phyloP scores from a whole-genome alignment of 2,888 invertebrate genomes.

The Callinectes sapidus region DNA sequence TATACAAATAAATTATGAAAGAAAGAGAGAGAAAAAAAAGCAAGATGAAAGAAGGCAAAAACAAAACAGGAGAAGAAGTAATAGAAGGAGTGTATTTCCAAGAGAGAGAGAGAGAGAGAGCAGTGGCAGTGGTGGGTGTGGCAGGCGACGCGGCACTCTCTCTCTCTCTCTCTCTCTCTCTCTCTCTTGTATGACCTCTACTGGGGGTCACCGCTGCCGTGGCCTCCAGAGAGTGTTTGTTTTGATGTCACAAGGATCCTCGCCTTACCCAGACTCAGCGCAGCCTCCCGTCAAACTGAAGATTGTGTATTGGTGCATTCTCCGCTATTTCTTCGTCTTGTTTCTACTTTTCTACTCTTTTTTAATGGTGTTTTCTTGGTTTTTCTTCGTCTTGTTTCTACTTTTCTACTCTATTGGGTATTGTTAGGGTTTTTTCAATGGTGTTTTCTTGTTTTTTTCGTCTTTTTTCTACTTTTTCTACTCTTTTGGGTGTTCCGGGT shows the following conservation, averaged over 20 bases:
- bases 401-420: too few species aligned
- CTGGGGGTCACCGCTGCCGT: not conserved
- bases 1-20: not conserved
- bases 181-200: conserved; percentile 14
- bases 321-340: not conserved
- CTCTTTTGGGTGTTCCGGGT: too few species aligned
- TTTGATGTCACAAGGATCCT: not conserved
- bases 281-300: not conserved
- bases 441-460: too few species aligned
- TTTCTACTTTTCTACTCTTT: not conserved
- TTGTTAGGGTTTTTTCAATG: too few species aligned
- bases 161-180: too few species aligned
- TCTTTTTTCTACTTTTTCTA: too few species aligned
- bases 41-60: not conserved
- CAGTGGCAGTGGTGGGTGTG: not conserved
- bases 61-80: not conserved
- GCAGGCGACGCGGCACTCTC: not conserved
- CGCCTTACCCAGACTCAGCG: not conserved
- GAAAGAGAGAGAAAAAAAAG: not conserved
- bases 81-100: not conserved
- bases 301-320: not conserved
- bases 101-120: not conserved
- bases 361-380: too few species aligned
- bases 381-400: too few species aligned
- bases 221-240: conserved; percentile 18